These are phyloP conservation scores for Pangasius djambal DNA, from an alignment of 2,797 vertebrate species.

Conservation along the genomic window DNA sequence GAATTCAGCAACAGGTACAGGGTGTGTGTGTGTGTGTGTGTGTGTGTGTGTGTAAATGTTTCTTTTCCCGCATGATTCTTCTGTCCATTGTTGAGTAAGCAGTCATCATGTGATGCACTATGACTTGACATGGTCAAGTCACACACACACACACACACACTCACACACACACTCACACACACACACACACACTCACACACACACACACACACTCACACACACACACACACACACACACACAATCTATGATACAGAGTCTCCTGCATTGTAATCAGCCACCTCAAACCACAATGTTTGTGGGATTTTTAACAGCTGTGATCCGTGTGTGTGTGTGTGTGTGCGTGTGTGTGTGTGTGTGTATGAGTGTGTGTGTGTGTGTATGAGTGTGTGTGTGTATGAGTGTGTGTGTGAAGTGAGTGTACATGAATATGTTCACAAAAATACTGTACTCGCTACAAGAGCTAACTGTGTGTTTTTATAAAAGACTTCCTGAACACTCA, in stretches of 20 bases:
- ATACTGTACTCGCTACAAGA: background rate
- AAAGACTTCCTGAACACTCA: background rate
- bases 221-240: background rate
- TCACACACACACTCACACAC: background rate
- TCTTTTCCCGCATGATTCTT: background rate
- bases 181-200: background rate
- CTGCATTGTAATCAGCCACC: background rate
- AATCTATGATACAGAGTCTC: background rate
- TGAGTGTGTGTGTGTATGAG: background rate
- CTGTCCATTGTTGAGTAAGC: constrained; percentile 3
- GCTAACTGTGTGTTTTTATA: no score
- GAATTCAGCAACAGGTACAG: constrained; percentile 59
- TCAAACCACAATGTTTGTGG: background rate
- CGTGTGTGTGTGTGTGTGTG: background rate
- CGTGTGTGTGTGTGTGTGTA: background rate
- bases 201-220: background rate
- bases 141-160: background rate
- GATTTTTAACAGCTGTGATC: background rate
- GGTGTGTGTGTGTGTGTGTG: constrained; percentile 24
- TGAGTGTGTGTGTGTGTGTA: background rate
- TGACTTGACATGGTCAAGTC: background rate
- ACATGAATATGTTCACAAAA: no score
- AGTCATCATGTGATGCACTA: background rate
- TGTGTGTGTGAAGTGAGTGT: background rate
- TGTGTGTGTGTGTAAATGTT: background rate